These are phyloP conservation scores for Drosophila macrospina DNA, from an alignment of 2,888 invertebrate genomes.

Conservation along the genomic window DNA sequence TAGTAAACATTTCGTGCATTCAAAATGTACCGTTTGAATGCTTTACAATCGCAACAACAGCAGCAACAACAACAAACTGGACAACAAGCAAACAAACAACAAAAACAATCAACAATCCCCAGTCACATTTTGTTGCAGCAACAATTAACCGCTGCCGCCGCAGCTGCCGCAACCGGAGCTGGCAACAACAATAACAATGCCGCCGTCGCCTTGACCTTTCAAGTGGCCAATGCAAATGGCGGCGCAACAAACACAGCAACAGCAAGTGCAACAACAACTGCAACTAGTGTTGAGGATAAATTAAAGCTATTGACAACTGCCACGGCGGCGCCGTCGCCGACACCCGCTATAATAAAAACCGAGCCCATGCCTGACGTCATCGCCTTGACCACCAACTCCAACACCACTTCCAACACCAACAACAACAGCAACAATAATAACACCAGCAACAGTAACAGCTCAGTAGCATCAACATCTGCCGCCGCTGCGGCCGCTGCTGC, in stretches of 20 bases:
- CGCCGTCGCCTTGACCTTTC: constrained; percentile 58
- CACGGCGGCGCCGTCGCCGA: constrained; percentile 40
- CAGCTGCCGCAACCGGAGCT: constrained; percentile 58
- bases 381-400: constrained; percentile 63
- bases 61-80: constrained; percentile 65
- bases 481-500: constrained; percentile 70
- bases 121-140: constrained; percentile 81
- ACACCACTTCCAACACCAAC: constrained; percentile 33
- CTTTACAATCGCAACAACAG: constrained; percentile 76
- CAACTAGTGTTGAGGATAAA: constrained; percentile 73
- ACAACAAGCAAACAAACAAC: constrained; percentile 53
- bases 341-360: constrained; percentile 83
- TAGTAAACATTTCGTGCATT: constrained; percentile 75
- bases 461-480: constrained; percentile 51
- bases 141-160: constrained; percentile 72
- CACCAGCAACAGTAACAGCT: constrained; percentile 26
- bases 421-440: constrained; percentile 27
- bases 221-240: constrained; percentile 60
- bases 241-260: constrained; percentile 31
- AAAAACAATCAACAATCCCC: constrained; percentile 56
- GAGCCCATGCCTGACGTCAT: constrained; percentile 84
- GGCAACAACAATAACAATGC: constrained; percentile 46
- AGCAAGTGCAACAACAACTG: constrained; percentile 16
- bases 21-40: constrained; percentile 85
- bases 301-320: constrained; percentile 80